Conservation (phyloP, 2,888 invertebrate genomes). For the Cryptops parisi region DNA sequence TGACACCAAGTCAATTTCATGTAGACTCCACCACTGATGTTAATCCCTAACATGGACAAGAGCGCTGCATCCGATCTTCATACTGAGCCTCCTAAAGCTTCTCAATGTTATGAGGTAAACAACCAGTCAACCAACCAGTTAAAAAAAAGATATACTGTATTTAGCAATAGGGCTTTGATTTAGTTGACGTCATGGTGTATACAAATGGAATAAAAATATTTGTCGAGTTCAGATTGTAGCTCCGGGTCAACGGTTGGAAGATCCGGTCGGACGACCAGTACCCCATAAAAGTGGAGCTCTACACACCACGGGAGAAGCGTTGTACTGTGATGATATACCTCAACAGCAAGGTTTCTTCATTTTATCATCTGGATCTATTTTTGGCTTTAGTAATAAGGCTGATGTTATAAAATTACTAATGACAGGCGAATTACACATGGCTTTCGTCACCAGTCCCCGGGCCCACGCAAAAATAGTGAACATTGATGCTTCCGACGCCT, state of each 20-base stretch:
- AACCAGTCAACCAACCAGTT: too few species aligned
- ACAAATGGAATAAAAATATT: too few species aligned
- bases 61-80: slow-evolving; percentile 4
- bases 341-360: too few species aligned
- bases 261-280: slow-evolving; percentile 66
- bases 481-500: slow-evolving; percentile 57
- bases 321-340: slow-evolving; percentile 83
- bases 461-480: slow-evolving; percentile 65
- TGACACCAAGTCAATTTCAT: too few species aligned
- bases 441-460: slow-evolving; percentile 61
- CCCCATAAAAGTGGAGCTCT: slow-evolving; percentile 68
- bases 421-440: slow-evolving; percentile 62
- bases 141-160: too few species aligned
- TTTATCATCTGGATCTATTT: too few species aligned
- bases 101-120: slow-evolving; percentile 40
- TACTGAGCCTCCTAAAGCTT: slow-evolving; percentile 44
- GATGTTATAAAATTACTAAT: too few species aligned
- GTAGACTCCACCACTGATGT: not conserved
- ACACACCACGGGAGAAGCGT: slow-evolving; percentile 79
- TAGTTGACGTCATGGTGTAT: too few species aligned
- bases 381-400: too few species aligned
- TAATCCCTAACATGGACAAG: not conserved
- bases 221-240: slow-evolving; percentile 26
- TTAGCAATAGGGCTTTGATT: too few species aligned
- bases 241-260: slow-evolving; percentile 33